A percentile compares a stretch with the other conserved stretches of the same genome.
Conservation (phyloP, 2,113 vertebrate genomes). For the Mungos mungo region DNA sequence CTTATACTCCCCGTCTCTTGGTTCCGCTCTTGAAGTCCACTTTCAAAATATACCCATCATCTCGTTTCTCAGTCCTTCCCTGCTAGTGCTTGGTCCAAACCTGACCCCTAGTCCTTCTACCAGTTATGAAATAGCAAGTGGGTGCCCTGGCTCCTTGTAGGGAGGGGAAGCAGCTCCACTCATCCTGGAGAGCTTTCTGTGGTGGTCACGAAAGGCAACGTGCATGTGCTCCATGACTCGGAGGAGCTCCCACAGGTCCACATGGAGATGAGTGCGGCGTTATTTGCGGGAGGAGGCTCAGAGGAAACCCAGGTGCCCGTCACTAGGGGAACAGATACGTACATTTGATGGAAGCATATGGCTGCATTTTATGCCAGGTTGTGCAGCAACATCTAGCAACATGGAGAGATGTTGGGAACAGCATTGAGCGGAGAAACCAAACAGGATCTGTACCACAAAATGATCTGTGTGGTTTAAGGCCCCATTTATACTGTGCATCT, state of each 20-base stretch:
- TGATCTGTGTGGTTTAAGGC: background rate
- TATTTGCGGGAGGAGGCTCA: too few species aligned
- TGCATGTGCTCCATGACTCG: background rate
- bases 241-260: background rate
- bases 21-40: background rate
- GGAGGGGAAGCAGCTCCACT: background rate
- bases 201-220: background rate
- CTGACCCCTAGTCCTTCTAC: background rate
- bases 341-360: background rate
- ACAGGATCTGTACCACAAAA: too few species aligned
- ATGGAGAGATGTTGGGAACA: background rate
- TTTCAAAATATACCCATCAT: background rate
- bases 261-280: fast-evolving
- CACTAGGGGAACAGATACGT: background rate
- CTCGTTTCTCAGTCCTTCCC: background rate
- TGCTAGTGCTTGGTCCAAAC: background rate
- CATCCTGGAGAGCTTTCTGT: background rate
- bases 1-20: background rate
- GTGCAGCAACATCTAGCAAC: background rate
- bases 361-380: background rate
- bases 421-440: background rate
- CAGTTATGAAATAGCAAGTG: background rate
- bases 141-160: background rate
- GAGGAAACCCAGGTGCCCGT: background rate
- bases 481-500: background rate